Base-by-base conservation (phyloP, 2,888 invertebrate genomes). In the Lithophane ornitopus region DNA sequence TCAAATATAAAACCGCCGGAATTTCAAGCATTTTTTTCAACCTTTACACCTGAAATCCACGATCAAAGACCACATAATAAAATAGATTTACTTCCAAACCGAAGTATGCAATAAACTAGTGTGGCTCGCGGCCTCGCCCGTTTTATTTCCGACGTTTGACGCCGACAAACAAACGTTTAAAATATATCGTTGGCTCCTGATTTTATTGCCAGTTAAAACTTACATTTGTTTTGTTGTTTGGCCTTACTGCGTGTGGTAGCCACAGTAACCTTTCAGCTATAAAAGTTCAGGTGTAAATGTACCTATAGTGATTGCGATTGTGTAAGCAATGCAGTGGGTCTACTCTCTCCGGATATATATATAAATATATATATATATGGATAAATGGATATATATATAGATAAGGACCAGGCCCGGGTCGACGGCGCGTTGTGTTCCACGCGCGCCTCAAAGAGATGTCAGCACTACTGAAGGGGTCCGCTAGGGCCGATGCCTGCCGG, bases 121-220 rank as follows among this genome's bases (percentile, higher is more conserved):
- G 22, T 44, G 26, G 58, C 59, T 3, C 71, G 52, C 71, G 69
- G 66, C 76, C 82, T 85, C 85, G 85, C 2, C 19, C 65, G 56
- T 85, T 82, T 81, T 82, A 82, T 81, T 71, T 71, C 76, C 56
- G 61, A 81, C 82, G 61, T 14, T 4, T 54, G 69, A 58, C 39
- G 66, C 76, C 74, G 81, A 71, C 85, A 81, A 82, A 82, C 82
- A 81, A 85, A 81, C 54, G 76, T 81, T 71, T 70, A 49, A 61
- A 85, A 84, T 81, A 72, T 72, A 85, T 69, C 44, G 71, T 63
- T 63, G 16, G 72, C 74, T 63, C 59, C 41, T 61, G 52, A 12
- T 66, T 85, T 84, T 85, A 87, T 78, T 69, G 34, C 72, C 19
- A 19, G 61, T 76, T 79, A 73, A 68, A 34, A 34, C 34, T 34